Evolutionary conservation across 2,113 vertebrate species (phyloP).

Genomic region (Epinephelus lanceolatus): DNA sequence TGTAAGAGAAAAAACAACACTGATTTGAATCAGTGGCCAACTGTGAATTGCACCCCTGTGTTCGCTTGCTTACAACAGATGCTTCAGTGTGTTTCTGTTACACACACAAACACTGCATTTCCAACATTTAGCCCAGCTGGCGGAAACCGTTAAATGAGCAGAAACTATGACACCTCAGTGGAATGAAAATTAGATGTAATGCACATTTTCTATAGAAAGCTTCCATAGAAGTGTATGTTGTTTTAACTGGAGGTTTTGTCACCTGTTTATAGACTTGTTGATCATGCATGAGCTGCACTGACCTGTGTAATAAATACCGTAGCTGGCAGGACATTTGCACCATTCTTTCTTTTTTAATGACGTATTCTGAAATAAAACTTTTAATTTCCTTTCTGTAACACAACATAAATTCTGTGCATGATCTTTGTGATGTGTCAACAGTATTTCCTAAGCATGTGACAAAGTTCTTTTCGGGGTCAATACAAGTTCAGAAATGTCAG

Average conservation of each 20-base stretch:
- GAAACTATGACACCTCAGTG: conserved; percentile 76
- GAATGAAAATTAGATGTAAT: conserved; percentile 66
- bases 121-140: conserved; percentile 60
- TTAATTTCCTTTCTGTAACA: conserved; percentile 13
- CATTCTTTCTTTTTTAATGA: conserved; percentile 24
- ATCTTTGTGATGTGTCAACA: not conserved
- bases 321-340: conserved; percentile 16
- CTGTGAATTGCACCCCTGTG: conserved; percentile 49
- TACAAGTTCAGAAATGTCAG: not conserved
- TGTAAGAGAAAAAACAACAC: conserved; percentile 11
- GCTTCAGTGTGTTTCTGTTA: conserved; percentile 48
- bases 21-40: conserved; percentile 43
- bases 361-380: conserved; percentile 15
- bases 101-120: conserved; percentile 51
- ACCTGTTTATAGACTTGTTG: conserved; percentile 58
- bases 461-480: not conserved
- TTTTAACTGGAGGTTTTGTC: conserved; percentile 46
- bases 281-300: conserved; percentile 32
- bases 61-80: conserved; percentile 43
- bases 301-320: conserved; percentile 23
- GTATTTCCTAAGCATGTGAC: not conserved
- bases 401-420: not conserved
- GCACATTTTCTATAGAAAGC: conserved; percentile 43
- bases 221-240: conserved; percentile 54
- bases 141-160: conserved; percentile 77